Conservation (phyloP, 2,888 invertebrate species). For the Campopleginae sp. region DNA sequence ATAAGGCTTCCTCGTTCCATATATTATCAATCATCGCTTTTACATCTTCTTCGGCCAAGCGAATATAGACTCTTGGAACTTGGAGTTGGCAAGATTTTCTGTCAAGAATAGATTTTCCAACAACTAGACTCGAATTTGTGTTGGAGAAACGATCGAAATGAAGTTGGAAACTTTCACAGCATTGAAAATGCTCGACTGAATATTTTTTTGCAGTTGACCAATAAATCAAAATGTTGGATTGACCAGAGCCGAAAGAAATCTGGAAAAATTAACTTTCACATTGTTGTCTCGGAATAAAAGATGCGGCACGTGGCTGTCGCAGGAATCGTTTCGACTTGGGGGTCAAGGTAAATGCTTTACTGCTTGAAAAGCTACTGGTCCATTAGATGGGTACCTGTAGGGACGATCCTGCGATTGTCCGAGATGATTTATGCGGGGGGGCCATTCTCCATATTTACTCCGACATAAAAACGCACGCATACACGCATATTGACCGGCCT, state of each 20-base stretch:
- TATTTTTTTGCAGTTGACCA: not conserved
- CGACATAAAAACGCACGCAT: not conserved
- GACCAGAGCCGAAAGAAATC: not conserved
- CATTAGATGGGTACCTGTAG: conserved; percentile 64
- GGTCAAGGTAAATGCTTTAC: conserved; percentile 27
- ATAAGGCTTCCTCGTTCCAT: conserved; percentile 64
- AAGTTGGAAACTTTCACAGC: not conserved
- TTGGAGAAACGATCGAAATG: not conserved
- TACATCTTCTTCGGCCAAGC: conserved; percentile 58
- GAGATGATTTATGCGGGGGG: conserved; percentile 63
- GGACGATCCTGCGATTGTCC: conserved; percentile 49
- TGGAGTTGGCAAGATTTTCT: not conserved
- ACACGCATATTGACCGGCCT: not conserved
- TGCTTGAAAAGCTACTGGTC: conserved; percentile 56
- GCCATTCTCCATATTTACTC: conserved; percentile 1
- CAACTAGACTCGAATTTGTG: not conserved
- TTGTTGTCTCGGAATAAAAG: conserved; percentile 12
- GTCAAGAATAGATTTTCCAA: not conserved
- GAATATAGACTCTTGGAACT: not conserved
- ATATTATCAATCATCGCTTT: conserved; percentile 66
- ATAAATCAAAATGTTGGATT: conserved; percentile 29
- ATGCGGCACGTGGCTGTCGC: conserved; percentile 66
- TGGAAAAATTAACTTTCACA: conserved; percentile 55
- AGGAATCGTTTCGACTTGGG: not conserved
- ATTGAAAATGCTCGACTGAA: not conserved